Evolutionary conservation across 2,113 vertebrate species (phyloP), one percentile per base, ranked within the genome.

Genomic region (Bothrops jararaca): DNA sequence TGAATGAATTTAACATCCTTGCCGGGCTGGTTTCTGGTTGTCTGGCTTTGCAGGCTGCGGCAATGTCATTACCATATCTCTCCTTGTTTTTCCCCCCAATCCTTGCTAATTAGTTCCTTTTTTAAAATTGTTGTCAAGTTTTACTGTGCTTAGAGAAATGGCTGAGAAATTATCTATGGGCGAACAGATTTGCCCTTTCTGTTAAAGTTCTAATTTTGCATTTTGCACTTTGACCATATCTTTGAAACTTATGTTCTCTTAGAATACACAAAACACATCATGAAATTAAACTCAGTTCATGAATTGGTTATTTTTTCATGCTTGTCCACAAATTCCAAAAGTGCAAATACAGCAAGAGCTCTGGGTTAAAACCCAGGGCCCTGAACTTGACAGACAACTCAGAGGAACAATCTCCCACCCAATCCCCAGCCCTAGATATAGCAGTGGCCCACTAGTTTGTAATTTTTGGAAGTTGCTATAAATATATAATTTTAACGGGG

Each of bases 31-130:
- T 92, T 91, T 91, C 48, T 48, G 58, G 29, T 42, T 56, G 52
- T 42, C 18, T 39, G 22, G 69, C 0, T 74, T 0, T 58, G 15
- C 42, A 58, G 5, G 89, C 89, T 12, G 0, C 29, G 11, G 50
- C 39, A 29, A 34, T 88, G 92, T 93, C 86, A 48, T 18, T 6
- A 91, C 8, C 18, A 9, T 58, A 29, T 29, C 22, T 26, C 45
- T 29, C 24, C 23, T 29, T 0, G 0, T 3, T 87, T 93, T 86
- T 4, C 0, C 0, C 2, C 95, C 85, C 93, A 39, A 92, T 93
- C 64, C 29, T 48, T 94, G 69, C 10, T 5, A 39, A 91, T 93
- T 93, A 0, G 24, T 69, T 3, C 64, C 22, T 1, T 56, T 52
- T 5, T 5, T 6, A 53, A 64, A 69, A 69, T 15, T 69, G 4